Conservation (phyloP, 1,140 invertebrate species). For the Laodelphax striatellus region DNA sequence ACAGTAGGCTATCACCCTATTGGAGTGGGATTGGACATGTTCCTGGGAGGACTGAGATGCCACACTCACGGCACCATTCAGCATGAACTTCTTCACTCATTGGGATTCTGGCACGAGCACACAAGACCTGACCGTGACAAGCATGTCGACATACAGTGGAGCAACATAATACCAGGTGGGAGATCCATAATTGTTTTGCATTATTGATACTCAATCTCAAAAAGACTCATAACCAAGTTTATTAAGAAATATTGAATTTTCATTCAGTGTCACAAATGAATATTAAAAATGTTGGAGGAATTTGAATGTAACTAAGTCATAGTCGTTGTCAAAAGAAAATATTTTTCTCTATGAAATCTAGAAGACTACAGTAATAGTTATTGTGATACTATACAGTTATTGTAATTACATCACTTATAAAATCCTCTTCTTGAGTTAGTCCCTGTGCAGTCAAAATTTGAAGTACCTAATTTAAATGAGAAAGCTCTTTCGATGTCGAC, state of each 20-base stretch:
- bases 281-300: too few species aligned
- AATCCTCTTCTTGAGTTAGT: too few species aligned
- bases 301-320: too few species aligned
- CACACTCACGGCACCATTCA: slow-evolving; percentile 32
- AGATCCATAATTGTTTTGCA: background rate
- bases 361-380: too few species aligned
- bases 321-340: too few species aligned
- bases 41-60: slow-evolving; percentile 25
- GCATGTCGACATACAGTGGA: slow-evolving; percentile 36
- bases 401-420: too few species aligned
- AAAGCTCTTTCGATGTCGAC: too few species aligned
- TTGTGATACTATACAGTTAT: too few species aligned
- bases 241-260: background rate
- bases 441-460: too few species aligned
- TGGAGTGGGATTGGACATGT: slow-evolving; percentile 22
- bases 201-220: background rate
- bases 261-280: background rate
- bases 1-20: slow-evolving; percentile 28
- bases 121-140: slow-evolving; percentile 39
- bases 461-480: too few species aligned
- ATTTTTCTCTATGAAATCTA: too few species aligned
- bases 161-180: slow-evolving; percentile 36
- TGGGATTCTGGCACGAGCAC: slow-evolving; percentile 45
- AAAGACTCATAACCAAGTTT: background rate
- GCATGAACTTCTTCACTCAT: slow-evolving; percentile 41